Evolutionary conservation across 2,113 vertebrate genomes (phyloP).

Genomic region (Carlito syrichta): DNA sequence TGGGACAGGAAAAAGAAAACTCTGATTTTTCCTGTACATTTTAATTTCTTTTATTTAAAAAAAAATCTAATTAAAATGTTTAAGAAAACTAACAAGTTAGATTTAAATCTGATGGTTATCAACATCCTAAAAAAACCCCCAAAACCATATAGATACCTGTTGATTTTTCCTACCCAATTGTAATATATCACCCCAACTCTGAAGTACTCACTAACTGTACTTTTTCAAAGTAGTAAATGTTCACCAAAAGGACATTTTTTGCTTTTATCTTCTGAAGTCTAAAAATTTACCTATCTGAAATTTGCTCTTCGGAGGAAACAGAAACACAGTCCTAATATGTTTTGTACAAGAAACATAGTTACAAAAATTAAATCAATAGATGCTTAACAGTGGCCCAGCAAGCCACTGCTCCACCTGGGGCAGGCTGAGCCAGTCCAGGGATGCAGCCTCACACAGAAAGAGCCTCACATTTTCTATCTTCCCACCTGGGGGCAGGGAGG

Average conservation of each 20-base stretch:
- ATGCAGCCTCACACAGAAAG: rapidly evolving
- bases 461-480: not conserved
- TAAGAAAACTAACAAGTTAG: not conserved
- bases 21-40: not conserved
- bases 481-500: no score
- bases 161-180: rapidly evolving
- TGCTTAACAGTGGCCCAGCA: rapidly evolving
- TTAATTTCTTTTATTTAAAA: not conserved
- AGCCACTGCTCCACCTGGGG: not conserved
- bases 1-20: not conserved
- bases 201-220: not conserved
- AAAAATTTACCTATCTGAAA: not conserved
- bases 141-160: not conserved
- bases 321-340: not conserved
- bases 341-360: not conserved
- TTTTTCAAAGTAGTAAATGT: not conserved
- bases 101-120: not conserved
- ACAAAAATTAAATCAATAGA: not conserved
- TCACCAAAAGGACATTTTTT: not conserved
- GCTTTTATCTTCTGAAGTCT: not conserved
- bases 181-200: not conserved
- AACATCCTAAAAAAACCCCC: not conserved
- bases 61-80: not conserved
- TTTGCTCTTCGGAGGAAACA: not conserved
- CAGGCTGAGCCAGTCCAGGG: rapidly evolving